Evolutionary conservation across 2,888 invertebrate genomes (phyloP), one percentile per base, ranked within the genome.

Genomic region (Arrhopalites spinosus): DNA sequence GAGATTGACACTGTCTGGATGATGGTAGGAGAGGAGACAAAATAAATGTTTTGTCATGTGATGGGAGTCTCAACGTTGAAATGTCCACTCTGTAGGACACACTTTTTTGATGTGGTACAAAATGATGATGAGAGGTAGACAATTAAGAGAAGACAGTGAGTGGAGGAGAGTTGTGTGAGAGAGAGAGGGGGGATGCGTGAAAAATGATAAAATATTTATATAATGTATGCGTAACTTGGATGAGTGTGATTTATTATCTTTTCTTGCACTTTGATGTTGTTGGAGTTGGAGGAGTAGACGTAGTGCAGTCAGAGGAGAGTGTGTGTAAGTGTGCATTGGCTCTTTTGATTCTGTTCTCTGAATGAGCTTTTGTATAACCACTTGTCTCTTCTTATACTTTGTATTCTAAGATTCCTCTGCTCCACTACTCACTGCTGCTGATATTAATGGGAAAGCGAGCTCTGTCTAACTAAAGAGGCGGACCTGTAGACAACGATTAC

Each of bases 391-490:
- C 36, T 36, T 36, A 3, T 36, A 36, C 36, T 7, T 11, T 36
- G 36, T 3, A 3, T 36, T 36, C n/a, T n/a, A n/a, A n/a, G 3
- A 11, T 36, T 3, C 36, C 36, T 36, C 5, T 36, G 36, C 36
- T 36, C 5, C 36, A 36, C 36, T 36, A 36, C 36, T 36, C 36
- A 7, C 5, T 11, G 11, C 36, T 36, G 11, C 36, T 36, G 36
- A 36, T 36, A 36, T 36, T 36, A 36, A 36, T 36, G 36, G 36
- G 36, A 36, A 36, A 36, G 36, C 25, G 59, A 59, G 59, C 27
- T 59, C 59, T 71, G 71, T 43, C 59, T 71, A 67, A 74, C 73
- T 66, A 59, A 59, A 66, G 72, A 74, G 73, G 73, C 56, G 66
- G 43, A 53, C 29, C 70, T 29, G 20, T 25, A 56, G 36, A 36